Evolutionary conservation across 1,140 invertebrate species (phyloP), one percentile per base, ranked within the genome.

Genomic region (Tetragnatha versicolor): DNA sequence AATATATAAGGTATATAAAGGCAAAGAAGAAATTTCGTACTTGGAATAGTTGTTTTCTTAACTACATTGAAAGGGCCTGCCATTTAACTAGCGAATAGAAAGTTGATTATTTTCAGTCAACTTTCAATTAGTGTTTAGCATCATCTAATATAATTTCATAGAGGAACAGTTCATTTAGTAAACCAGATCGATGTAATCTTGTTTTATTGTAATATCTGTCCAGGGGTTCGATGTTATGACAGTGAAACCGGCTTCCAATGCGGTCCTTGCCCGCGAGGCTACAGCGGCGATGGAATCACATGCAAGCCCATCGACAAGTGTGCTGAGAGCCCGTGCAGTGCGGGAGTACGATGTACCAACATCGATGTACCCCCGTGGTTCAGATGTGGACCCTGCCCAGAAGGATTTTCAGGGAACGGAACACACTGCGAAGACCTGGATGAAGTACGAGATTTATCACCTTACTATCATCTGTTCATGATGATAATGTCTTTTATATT

Each of bases 331-430:
- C 93, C 93, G 20, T 96, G 94, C 85, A 91, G 89, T 84, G 86
- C 89, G 80, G 89, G 92, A 80, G 91, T 91, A 0, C 86, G 88
- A 29, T 97, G 94, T 84, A 85, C 86, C 9, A 88, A 90, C 17
- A 88, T 84, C 0, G 86, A 89, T 7, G 86, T 86, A 20, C 88
- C 89, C 4, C 94, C 94, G 0, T 94, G 90, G 84, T 96, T 91
- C 83, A 88, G 90, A 60, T 96, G 94, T 61, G 83, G 83, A 25
- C 70, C 70, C 7, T 97, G 94, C 84, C 91, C 92, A 0, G 84
- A 86, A 79, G 95, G 96, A 10, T 92, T 90, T 75, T 90, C 91
- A n/a, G 93, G 94, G 81, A 94, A 97, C 84, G 95, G 96, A 29
- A 90, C 90, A 0, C 84, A 86, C 12, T 96, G 94, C 83, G 84